phyloP scores from a whole-genome alignment of 1,140 invertebrate genomes.

The Platyscapa corneri region DNA sequence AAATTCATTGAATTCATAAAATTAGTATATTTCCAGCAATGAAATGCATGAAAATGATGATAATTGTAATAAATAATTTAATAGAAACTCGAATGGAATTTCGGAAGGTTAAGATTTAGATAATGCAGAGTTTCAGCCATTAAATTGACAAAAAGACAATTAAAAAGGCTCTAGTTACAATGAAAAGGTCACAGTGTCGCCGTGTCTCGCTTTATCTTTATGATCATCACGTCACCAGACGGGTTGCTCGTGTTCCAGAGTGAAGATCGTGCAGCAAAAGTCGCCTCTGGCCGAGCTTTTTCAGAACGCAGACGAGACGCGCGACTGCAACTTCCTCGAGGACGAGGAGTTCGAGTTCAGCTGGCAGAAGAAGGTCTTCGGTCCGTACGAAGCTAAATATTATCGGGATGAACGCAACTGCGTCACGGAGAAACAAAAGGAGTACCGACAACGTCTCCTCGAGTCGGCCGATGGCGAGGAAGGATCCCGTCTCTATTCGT shows the following conservation, averaged over 20 bases:
- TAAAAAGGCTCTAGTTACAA: no score
- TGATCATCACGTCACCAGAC: no score
- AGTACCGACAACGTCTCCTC: slow-evolving; percentile 63
- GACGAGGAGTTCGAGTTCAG: slow-evolving; percentile 65
- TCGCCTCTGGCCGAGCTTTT: slow-evolving; percentile 69
- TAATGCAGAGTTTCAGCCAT: no score
- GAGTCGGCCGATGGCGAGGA: slow-evolving; percentile 27
- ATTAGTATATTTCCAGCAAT: no score
- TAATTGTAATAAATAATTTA: no score
- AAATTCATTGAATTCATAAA: no score
- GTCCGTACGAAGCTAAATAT: slow-evolving; percentile 65
- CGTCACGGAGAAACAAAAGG: slow-evolving; percentile 62
- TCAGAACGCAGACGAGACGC: slow-evolving; percentile 65
- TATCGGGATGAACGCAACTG: slow-evolving; percentile 70
- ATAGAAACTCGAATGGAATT: no score
- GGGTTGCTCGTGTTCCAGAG: slow-evolving; percentile 55
- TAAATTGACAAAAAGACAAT: no score
- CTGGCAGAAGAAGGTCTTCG: slow-evolving; percentile 73
- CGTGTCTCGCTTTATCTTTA: no score
- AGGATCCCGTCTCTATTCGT: slow-evolving; percentile 65
- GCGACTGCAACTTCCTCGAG: slow-evolving; percentile 67
- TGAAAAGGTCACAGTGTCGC: no score
- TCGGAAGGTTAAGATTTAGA: no score
- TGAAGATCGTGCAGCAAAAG: slow-evolving; percentile 70
- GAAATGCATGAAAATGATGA: no score